Percentiles rank a stretch among this genome's conserved stretches.
These are phyloP conservation scores for Andrena minutula DNA, from an alignment of 2,888 invertebrate species.

Conservation along the genomic window DNA sequence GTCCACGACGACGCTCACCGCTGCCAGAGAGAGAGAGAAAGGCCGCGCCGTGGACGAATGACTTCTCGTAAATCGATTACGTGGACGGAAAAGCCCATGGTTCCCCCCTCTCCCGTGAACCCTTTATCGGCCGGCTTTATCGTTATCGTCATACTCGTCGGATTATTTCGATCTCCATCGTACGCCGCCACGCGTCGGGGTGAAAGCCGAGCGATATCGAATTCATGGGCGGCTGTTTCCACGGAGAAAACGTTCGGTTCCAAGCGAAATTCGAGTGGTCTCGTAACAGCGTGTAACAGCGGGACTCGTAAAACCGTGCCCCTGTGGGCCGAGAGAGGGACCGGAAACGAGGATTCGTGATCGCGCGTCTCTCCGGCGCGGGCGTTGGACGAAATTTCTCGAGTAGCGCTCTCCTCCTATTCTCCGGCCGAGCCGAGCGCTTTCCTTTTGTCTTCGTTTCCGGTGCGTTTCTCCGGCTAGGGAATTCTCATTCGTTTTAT, in stretches of 20 bases:
- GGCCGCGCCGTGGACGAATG: slow-evolving; percentile 58
- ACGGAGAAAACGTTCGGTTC: not conserved
- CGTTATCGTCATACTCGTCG: slow-evolving; percentile 41
- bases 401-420: slow-evolving; percentile 14
- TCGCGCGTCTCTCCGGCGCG: slow-evolving; percentile 8
- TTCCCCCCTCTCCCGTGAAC: slow-evolving; percentile 15
- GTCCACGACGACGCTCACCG: slow-evolving; percentile 48
- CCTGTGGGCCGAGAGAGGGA: not conserved
- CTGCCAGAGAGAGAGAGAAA: slow-evolving; percentile 46
- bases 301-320: not conserved
- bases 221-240: not conserved
- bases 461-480: slow-evolving; percentile 34
- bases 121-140: slow-evolving; percentile 8
- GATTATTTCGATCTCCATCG: slow-evolving; percentile 37
- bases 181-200: too few relatives aligned
- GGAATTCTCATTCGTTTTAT: slow-evolving; percentile 55
- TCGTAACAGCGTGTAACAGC: not conserved
- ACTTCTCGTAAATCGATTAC: slow-evolving; percentile 71
- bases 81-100: slow-evolving; percentile 55
- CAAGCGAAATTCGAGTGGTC: not conserved
- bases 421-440: slow-evolving; percentile 23
- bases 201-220: slow-evolving; percentile 6
- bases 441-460: slow-evolving; percentile 50
- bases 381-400: slow-evolving; percentile 23
- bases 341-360: slow-evolving; percentile 51